Evolutionary conservation across 1,140 invertebrate genomes (phyloP).

Genomic region (Zaprionus lachaisei): DNA sequence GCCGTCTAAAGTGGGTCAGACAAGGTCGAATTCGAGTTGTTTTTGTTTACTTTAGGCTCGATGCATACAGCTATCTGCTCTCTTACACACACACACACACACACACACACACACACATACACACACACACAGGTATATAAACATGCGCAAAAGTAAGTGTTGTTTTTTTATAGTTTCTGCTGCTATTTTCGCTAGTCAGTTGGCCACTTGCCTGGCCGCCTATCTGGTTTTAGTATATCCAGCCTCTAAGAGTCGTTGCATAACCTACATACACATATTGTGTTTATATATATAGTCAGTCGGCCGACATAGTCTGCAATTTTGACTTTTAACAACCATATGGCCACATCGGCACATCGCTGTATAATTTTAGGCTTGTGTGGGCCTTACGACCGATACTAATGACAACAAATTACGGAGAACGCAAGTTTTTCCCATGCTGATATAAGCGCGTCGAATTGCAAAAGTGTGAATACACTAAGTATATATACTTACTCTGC

Average conservation of each 20-base stretch:
- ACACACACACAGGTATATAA: slow-evolving; percentile 14
- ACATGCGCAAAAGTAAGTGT: slow-evolving; percentile 19
- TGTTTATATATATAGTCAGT: neutral
- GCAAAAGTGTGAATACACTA: neutral
- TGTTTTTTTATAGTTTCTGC: slow-evolving; percentile 41
- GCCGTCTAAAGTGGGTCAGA: slow-evolving; percentile 76
- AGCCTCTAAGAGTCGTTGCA: slow-evolving; percentile 32
- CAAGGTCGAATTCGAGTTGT: slow-evolving; percentile 71
- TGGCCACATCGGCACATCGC: slow-evolving; percentile 22
- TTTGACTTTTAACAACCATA: slow-evolving; percentile 37
- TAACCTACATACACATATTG: slow-evolving; percentile 20
- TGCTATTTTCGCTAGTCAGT: slow-evolving; percentile 8
- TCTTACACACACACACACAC: slow-evolving; percentile 19
- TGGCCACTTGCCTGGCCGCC: slow-evolving; percentile 44
- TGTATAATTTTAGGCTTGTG: slow-evolving; percentile 33
- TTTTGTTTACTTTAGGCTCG: slow-evolving; percentile 50
- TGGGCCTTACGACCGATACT: slow-evolving; percentile 23
- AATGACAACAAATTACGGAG: slow-evolving; percentile 7
- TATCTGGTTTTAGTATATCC: slow-evolving; percentile 30
- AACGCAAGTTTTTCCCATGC: slow-evolving; percentile 1
- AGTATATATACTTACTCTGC: neutral
- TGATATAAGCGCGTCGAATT: neutral
- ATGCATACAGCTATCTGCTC: slow-evolving; percentile 7
- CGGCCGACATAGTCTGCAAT: slow-evolving; percentile 25
- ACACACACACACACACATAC: slow-evolving; percentile 28